Conservation (phyloP, 2,797 vertebrate genomes). For the Syndactyla subalaris region DNA sequence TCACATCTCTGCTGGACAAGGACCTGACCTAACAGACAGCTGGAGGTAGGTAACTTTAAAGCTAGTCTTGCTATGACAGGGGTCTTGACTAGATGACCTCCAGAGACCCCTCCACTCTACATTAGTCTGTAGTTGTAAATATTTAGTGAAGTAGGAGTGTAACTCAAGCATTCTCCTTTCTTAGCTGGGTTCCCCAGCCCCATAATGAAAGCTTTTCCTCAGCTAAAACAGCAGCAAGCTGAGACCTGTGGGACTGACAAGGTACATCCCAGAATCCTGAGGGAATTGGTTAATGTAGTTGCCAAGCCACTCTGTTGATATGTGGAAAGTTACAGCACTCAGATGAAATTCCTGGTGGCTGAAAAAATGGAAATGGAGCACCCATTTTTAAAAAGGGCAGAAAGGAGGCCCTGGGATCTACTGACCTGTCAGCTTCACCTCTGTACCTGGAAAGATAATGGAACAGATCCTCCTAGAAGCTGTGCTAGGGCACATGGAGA, state of each 20-base stretch:
- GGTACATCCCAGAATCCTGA: background rate
- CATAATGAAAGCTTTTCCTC: background rate
- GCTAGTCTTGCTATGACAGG: background rate
- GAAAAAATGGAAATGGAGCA: background rate
- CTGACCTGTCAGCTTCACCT: rapidly evolving
- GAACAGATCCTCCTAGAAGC: background rate
- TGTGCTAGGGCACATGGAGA: background rate
- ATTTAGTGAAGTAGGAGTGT: background rate
- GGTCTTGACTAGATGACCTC: background rate
- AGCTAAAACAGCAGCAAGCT: background rate
- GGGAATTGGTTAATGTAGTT: background rate
- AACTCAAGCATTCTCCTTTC: background rate
- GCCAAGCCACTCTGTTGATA: background rate
- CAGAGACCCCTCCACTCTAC: background rate
- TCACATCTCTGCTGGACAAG: background rate
- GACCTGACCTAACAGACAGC: background rate
- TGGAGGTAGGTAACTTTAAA: background rate
- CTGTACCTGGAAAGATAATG: background rate
- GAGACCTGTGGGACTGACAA: background rate
- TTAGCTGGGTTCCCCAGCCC: background rate
- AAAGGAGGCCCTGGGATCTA: background rate
- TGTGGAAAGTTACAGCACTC: background rate
- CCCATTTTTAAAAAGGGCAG: background rate
- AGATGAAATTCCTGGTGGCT: background rate
- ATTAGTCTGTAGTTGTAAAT: background rate